Base-by-base conservation (phyloP, 2,888 invertebrate genomes). In the Gastracanthus pulcherrimus region DNA sequence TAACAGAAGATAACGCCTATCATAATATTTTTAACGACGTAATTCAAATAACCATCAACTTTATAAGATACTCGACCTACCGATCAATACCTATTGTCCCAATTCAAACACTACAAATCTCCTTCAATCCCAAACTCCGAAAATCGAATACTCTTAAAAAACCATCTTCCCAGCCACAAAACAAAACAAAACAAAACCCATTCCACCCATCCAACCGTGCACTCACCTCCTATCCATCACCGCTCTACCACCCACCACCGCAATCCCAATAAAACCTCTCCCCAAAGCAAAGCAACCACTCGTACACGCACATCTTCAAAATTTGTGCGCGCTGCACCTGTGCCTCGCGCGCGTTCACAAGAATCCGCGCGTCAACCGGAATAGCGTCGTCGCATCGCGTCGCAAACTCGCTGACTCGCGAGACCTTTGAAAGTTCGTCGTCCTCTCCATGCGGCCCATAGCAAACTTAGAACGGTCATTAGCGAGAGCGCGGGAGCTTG, bases 391-490 rank as follows among this genome's bases (percentile, higher is more conserved):
- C 16, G 16, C 29, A n/a, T 16, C 48, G 9, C 41, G n/a, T 29
- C 48, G 34, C 34, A 45, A 29, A n/a, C 48, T 48, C 26, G 26
- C 41, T 16, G 31, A 16, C 66, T 60, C 34, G 55, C 48, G 38
- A 31, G 58, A 62, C 62, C 62, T 48, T 72, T 66, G 72, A 82
- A 84, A 84, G 86, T 88, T 88, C 87, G 86, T 87, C 85, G 86
- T 86, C 85, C 86, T 84, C 83, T 45, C 34, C 75, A 62, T 51
- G 83, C 64, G 75, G 82, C 85, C 85, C 86, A n/a, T n/a, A 85
- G 87, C 86, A 87, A 87, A 87, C 87, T 88, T 87, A 87, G 88
- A 88, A 87, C 87, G 84, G 86, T 88, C 89, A 88, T 89, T 89
- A 89, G 88, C 79, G 86, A 80, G 84, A 79, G 55, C 84, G 82